Base-by-base conservation (phyloP, 1,140 invertebrate genomes). In the Cepaea nemoralis region DNA sequence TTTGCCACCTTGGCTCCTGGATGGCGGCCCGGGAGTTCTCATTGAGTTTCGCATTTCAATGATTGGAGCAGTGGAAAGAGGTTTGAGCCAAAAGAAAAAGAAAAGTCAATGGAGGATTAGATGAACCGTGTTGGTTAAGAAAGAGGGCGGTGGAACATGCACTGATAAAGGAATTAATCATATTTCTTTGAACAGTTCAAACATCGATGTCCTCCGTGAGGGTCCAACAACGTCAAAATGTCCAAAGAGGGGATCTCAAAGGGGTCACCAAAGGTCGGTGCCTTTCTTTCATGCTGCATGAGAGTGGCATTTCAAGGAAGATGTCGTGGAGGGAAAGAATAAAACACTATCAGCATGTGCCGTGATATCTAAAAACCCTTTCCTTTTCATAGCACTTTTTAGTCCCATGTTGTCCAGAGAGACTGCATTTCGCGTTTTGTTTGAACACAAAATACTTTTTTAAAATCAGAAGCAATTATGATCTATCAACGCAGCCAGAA, bases 141-240 rank as follows among this genome's bases (percentile, higher is more conserved):
- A 39, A 48, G 16, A 0, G 22, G 71, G 5, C 39, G 42, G 27
- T 35, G 1, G n/a, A 33, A 45, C 71, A 45, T 74, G 40, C 71
- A 74, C n/a, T 74, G 71, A 74, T 74, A 74, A 50, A 74, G 71
- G 33, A 74, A 74, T 74, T 74, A 74, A 74, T 74, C 37, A 74
- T 74, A 74, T 74, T 74, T 74, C 71, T 74, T 74, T 74, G 71
- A 74, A 31, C 5, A 63, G n/a, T 63, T 31, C 33, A 27, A 31
- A 63, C 59, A 31, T 16, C 59, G n/a, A 31, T 63, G 59, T 63
- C 59, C 5, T 6, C 27, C 33, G 27, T 63, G 59, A 63, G 27
- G 59, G n/a, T 63, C 59, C 22, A 0, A 24, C n/a, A 8, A 6
- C 59, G 5, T 27, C 16, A 27, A 19, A 31, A 63, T 6, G n/a